Base-by-base conservation (phyloP, 2,797 vertebrate genomes). In the Rhynchotus rufescens region DNA sequence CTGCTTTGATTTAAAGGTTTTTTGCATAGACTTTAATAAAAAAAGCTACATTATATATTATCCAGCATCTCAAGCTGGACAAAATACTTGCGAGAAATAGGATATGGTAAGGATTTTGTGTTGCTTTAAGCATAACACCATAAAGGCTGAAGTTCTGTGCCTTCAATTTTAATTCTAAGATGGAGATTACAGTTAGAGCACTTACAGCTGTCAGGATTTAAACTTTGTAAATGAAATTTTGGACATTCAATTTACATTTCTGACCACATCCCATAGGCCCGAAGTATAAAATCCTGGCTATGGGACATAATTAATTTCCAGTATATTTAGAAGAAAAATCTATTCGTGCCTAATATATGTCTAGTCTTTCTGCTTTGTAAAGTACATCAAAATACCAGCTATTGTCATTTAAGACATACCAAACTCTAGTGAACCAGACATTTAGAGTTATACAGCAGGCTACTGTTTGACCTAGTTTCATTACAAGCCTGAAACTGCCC, bases 381-480 rank as follows among this genome's bases (percentile, higher is more conserved):
- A n/a, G 51, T 78, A 86, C 60, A 89, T 93, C 71, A 88, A 95
- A 95, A 93, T 90, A 73, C 34, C 59, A 90, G 80, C 51, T 91
- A 84, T 86, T 92, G 80, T 86, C 73, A 87, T 73, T 92, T 88
- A 71, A 84, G 59, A 71, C 80, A 62, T 32, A 93, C 26, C 34
- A 88, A 57, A 91, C 71, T 88, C 42, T 23, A 91, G 69, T 80
- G 94, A 95, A 91, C 76, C 88, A 94, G 81, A 80, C 80, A 84
- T 93, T 93, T 95, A 90, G 79, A 94, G 80, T 88, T 82, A 86
- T 80, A 77, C 88, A 94, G 69, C 80, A 88, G 65, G 86, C 84
- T 95, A 92, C 92, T 91, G 79, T 93, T 95, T 93, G 91, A 93
- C 92, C 95, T 93, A 94, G 65, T 95, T 96, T 94, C 78, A 89